Conservation (phyloP, 2,888 invertebrate genomes). For the Tiphia femorata region DNA sequence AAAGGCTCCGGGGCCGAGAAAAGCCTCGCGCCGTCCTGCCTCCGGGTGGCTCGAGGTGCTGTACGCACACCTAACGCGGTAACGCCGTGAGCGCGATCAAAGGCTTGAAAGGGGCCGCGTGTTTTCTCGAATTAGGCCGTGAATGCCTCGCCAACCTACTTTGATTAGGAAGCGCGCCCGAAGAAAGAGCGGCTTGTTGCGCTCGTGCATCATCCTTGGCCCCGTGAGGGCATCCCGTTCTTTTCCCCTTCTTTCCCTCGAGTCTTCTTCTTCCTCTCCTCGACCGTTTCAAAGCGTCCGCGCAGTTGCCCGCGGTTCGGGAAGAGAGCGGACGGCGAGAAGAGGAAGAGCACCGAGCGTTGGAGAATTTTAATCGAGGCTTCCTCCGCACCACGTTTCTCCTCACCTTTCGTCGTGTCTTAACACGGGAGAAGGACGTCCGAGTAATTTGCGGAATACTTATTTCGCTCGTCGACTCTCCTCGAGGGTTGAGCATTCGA, state of each 20-base stretch:
- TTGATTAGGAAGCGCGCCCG: slow-evolving; percentile 53
- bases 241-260: too few species aligned
- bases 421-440: not conserved
- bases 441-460: not conserved
- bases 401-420: slow-evolving; percentile 1
- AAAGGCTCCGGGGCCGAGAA: slow-evolving; percentile 38
- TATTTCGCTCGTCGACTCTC: not conserved
- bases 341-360: too few species aligned
- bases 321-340: not conserved
- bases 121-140: slow-evolving; percentile 65
- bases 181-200: slow-evolving; percentile 60
- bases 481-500: too few species aligned
- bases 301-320: not conserved
- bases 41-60: slow-evolving; percentile 14
- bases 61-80: slow-evolving; percentile 37
- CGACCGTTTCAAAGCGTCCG: not conserved
- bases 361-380: too few species aligned
- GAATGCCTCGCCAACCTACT: slow-evolving; percentile 55
- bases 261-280: slow-evolving; percentile 6
- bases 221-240: too few species aligned
- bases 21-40: slow-evolving; percentile 22
- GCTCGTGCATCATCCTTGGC: slow-evolving; percentile 26
- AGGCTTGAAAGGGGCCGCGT: slow-evolving; percentile 56
- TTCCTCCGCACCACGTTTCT: too few species aligned
- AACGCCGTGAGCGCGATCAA: slow-evolving; percentile 44